These are phyloP conservation scores for Pagetopsis macropterus DNA, from an alignment of 2,797 vertebrate genomes.

Conservation along the genomic window DNA sequence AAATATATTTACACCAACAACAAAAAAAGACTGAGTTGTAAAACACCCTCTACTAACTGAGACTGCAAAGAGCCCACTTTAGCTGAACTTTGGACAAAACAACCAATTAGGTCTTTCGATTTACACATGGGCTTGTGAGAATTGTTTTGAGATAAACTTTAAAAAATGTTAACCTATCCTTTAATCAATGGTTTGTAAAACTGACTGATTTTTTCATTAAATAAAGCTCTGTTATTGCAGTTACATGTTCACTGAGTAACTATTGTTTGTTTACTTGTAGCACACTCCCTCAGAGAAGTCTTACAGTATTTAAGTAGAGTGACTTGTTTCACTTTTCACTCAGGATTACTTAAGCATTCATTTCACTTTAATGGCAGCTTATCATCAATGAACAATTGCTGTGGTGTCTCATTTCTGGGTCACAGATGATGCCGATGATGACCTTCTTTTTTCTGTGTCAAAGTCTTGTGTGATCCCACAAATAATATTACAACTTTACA, in stretches of 20 bases:
- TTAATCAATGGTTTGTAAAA: background rate
- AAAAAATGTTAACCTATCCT: background rate
- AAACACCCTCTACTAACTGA: background rate
- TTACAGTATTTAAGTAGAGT: constrained; percentile 28
- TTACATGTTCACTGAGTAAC: background rate
- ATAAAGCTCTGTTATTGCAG: background rate
- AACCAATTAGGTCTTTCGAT: background rate
- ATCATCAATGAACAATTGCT: constrained; percentile 42
- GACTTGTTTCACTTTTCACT: constrained; percentile 46
- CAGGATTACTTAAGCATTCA: constrained; percentile 52
- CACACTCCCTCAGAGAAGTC: background rate
- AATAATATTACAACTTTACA: background rate
- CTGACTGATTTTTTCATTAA: background rate
- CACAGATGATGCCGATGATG: constrained; percentile 18
- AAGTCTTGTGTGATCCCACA: background rate
- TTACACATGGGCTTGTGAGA: background rate
- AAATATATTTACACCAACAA: background rate
- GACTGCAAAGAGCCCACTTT: background rate
- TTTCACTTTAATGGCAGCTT: constrained; percentile 60
- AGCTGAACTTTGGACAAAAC: background rate
- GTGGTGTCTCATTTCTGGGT: constrained; percentile 49
- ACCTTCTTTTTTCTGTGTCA: constrained; percentile 12
- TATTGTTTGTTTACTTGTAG: background rate
- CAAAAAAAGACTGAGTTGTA: background rate
- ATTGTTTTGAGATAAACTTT: background rate